phyloP scores from a whole-genome alignment of 2,113 vertebrate species.

The Motacilla tschutschensis region DNA sequence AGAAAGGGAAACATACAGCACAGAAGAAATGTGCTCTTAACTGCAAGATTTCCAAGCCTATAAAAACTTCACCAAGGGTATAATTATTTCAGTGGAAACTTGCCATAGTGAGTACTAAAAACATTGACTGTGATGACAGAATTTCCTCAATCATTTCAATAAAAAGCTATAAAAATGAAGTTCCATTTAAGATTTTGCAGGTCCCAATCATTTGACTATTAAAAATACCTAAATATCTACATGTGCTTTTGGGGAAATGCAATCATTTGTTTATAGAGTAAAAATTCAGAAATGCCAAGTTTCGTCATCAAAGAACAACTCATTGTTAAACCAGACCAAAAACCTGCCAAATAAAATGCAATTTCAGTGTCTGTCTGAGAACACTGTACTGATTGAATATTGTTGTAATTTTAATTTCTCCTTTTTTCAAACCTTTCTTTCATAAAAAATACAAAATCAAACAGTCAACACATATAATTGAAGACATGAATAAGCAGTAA shows the following conservation, averaged over 20 bases:
- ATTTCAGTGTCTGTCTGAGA: not conserved
- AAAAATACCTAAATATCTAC: not conserved
- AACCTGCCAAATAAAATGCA: not conserved
- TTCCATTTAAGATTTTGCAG: not conserved
- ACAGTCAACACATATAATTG: not conserved
- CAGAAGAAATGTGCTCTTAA: not conserved
- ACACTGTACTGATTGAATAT: not conserved
- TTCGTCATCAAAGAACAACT: not conserved
- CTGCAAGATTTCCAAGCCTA: not conserved
- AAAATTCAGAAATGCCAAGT: not conserved
- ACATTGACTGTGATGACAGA: not conserved
- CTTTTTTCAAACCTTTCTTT: not conserved
- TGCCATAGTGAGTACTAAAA: not conserved
- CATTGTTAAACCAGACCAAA: not conserved
- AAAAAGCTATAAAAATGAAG: slow-evolving; percentile 12
- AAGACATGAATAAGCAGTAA: not conserved
- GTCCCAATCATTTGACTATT: not conserved
- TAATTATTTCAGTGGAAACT: slow-evolving; percentile 12
- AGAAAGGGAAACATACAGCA: not conserved
- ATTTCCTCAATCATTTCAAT: slow-evolving; percentile 13
- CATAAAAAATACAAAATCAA: not conserved
- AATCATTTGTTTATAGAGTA: not conserved
- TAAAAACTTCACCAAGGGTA: not conserved
- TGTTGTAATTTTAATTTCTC: not conserved
- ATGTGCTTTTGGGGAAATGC: not conserved